These are phyloP conservation scores for Gavialis gangeticus DNA, from an alignment of 2,113 vertebrate species.

Conservation along the genomic window DNA sequence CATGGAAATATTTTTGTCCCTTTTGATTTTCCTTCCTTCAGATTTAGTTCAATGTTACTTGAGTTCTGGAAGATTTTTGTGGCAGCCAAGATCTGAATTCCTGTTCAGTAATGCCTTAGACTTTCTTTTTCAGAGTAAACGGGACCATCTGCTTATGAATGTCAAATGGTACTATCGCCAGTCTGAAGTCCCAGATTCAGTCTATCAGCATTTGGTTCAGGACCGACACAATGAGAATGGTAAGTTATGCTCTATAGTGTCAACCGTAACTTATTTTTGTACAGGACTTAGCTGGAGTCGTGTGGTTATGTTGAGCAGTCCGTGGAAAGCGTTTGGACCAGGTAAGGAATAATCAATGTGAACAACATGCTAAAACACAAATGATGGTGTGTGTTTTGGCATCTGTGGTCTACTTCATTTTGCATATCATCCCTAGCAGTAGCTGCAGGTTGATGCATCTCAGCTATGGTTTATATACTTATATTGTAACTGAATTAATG, in stretches of 20 bases:
- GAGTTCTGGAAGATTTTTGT: not conserved
- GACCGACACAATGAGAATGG: constrained; percentile 99
- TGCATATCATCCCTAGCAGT: not conserved
- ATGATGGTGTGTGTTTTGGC: not conserved
- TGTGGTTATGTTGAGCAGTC: not conserved
- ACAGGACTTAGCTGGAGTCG: not conserved
- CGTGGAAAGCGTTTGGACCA: not conserved
- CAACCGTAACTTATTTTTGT: not conserved
- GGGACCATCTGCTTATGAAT: constrained; percentile 99
- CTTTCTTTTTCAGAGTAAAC: constrained; percentile 93
- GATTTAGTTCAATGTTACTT: not conserved
- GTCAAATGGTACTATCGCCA: constrained; percentile 99
- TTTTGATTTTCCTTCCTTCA: not conserved
- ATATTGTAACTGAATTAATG: not conserved
- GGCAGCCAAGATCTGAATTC: not conserved
- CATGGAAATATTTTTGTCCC: not conserved
- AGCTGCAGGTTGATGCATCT: not conserved
- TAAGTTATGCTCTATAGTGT: constrained; percentile 70
- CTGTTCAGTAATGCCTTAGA: constrained; percentile 67
- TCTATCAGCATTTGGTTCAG: constrained; percentile 99
- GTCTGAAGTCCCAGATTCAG: constrained; percentile 98
- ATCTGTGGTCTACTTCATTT: not conserved
- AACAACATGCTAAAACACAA: fast-evolving
- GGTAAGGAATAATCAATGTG: not conserved
- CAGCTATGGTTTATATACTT: not conserved